phyloP scores from a whole-genome alignment of 1,140 invertebrate genomes.

The Drosophila nikananu region DNA sequence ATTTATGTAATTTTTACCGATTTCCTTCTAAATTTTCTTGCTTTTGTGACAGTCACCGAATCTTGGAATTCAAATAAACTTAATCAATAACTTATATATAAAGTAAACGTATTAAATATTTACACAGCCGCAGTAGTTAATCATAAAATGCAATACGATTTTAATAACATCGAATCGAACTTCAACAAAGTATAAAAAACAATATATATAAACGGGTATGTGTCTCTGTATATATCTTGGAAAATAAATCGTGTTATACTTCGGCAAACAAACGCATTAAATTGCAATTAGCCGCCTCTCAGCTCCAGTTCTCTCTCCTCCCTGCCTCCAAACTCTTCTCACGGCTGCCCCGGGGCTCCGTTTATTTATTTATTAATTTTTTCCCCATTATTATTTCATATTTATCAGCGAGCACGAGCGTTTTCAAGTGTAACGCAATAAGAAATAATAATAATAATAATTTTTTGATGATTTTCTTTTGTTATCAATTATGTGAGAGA shows the following conservation, averaged over 20 bases:
- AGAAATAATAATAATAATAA: slow-evolving; percentile 39
- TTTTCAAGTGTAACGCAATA: slow-evolving; percentile 48
- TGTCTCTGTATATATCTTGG: slow-evolving; percentile 36
- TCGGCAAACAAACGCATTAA: slow-evolving; percentile 75
- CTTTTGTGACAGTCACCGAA: background rate
- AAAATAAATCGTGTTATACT: slow-evolving; percentile 63
- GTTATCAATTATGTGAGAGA: slow-evolving; percentile 68
- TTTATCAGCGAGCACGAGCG: slow-evolving; percentile 57
- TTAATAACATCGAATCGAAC: slow-evolving; percentile 42
- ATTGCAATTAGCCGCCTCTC: slow-evolving; percentile 69
- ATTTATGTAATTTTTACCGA: background rate
- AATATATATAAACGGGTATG: background rate
- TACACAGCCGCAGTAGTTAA: slow-evolving; percentile 36
- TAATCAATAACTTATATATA: no score
- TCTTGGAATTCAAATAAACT: background rate
- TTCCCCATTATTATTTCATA: slow-evolving; percentile 66
- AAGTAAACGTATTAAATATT: slow-evolving; percentile 32
- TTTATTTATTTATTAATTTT: slow-evolving; percentile 75
- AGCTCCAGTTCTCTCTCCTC: slow-evolving; percentile 18
- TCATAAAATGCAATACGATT: slow-evolving; percentile 53
- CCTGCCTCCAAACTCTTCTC: slow-evolving; percentile 5
- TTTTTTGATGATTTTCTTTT: slow-evolving; percentile 63
- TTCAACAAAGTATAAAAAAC: slow-evolving; percentile 26
- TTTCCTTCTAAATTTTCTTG: background rate
- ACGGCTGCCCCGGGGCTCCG: slow-evolving; percentile 27